A percentile compares a stretch with the other conserved stretches of the same genome.
Evolutionary conservation across 2,797 vertebrate species (phyloP).

Genomic region (Acanthurus tractus): DNA sequence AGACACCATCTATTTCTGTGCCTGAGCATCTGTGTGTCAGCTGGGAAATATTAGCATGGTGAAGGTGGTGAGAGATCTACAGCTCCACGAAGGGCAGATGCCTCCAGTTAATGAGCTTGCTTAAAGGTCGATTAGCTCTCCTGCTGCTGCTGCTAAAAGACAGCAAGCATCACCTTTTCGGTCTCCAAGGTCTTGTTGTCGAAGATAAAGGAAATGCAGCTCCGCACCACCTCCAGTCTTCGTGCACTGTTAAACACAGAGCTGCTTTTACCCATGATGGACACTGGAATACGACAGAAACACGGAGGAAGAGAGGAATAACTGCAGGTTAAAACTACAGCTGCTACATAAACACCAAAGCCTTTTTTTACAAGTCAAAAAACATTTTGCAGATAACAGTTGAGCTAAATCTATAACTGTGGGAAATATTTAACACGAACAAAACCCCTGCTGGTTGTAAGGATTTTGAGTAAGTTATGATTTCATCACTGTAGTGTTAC

Average conservation of each 20-base stretch:
- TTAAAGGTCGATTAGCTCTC: constrained; percentile 44
- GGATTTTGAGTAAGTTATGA: background rate
- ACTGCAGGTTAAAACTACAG: constrained; percentile 5
- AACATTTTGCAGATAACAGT: background rate
- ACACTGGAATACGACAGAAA: constrained; percentile 84
- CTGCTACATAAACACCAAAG: background rate
- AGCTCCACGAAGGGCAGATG: constrained; percentile 24
- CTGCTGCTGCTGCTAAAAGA: constrained; percentile 42
- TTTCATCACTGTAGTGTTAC: background rate
- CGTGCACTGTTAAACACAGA: constrained; percentile 98
- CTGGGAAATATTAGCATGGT: constrained; percentile 49
- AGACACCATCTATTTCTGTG: constrained; percentile 26
- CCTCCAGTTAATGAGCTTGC: constrained; percentile 32
- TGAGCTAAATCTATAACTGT: background rate
- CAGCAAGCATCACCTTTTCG: constrained; percentile 88
- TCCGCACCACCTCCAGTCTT: constrained; percentile 96
- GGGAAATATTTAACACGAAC: background rate
- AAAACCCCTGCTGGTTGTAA: constrained; percentile 4
- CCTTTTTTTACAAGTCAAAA: background rate
- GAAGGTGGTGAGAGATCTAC: constrained; percentile 31
- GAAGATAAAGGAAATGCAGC: constrained; percentile 96
- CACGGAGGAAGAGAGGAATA: background rate
- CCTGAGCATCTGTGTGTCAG: constrained; percentile 39
- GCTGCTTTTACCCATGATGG: constrained; percentile 91
- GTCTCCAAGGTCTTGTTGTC: constrained; percentile 98